phyloP scores from a whole-genome alignment of 1,140 invertebrate genomes.

The Neodiprion pinetum region DNA sequence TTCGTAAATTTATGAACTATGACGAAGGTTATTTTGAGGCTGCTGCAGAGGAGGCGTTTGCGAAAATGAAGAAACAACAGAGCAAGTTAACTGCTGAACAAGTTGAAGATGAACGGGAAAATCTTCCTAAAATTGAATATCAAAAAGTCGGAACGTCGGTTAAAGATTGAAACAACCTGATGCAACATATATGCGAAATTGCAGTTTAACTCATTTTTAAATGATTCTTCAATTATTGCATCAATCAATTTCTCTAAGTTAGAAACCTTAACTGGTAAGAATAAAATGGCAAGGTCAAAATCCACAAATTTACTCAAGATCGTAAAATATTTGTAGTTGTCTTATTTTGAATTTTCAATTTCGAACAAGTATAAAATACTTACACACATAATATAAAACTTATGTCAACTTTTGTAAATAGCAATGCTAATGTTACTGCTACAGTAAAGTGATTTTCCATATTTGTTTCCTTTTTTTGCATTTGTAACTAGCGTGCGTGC shows the following conservation, averaged over 20 bases:
- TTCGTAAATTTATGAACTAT: slow-evolving; percentile 61
- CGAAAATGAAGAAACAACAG: slow-evolving; percentile 12
- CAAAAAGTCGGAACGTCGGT: slow-evolving; percentile 18
- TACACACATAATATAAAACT: slow-evolving; percentile 23
- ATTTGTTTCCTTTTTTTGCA: too few species aligned
- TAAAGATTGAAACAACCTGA: slow-evolving; percentile 10
- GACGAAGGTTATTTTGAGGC: slow-evolving; percentile 46
- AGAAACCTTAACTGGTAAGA: too few species aligned
- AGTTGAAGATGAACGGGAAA: slow-evolving; percentile 10
- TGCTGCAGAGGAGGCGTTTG: slow-evolving; percentile 32
- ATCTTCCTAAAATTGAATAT: neutral
- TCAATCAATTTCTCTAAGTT: too few species aligned
- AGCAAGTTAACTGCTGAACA: slow-evolving; percentile 13
- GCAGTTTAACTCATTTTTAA: too few species aligned
- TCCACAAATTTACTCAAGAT: neutral
- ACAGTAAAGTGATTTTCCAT: neutral
- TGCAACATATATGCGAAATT: neutral
- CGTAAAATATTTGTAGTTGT: slow-evolving; percentile 1
- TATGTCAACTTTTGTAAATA: slow-evolving; percentile 29
- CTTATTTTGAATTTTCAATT: neutral
- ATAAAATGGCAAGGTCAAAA: neutral
- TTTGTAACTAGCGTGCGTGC: too few species aligned
- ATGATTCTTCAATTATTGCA: too few species aligned
- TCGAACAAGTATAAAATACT: slow-evolving; percentile 18
- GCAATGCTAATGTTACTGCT: slow-evolving; percentile 9